phyloP scores from a whole-genome alignment of 2,888 invertebrate species.

The Cylindroiulus punctatus region DNA sequence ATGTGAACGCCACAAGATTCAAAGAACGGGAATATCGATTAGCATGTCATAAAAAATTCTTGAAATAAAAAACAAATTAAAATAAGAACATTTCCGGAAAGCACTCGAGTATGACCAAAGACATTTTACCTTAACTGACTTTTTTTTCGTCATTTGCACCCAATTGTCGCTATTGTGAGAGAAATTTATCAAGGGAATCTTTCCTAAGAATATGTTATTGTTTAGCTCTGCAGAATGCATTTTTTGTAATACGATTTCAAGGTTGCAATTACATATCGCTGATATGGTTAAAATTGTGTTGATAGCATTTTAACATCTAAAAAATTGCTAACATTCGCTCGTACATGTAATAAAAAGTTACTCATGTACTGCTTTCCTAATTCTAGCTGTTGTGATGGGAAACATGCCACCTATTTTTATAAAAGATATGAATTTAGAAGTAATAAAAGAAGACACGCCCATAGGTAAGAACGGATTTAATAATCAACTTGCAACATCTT shows the following conservation, averaged over 20 bases:
- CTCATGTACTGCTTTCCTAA: neutral
- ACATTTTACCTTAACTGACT: neutral
- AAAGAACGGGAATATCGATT: conserved; percentile 24
- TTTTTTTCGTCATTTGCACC: conserved; percentile 10
- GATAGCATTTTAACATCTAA: too few species aligned
- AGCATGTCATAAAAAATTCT: neutral
- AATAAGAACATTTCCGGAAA: neutral
- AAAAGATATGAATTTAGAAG: conserved; percentile 79
- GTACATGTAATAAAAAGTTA: too few species aligned
- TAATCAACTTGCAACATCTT: too few species aligned
- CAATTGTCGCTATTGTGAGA: conserved; percentile 4
- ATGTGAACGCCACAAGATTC: neutral
- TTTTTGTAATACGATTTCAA: too few species aligned
- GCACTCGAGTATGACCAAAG: neutral
- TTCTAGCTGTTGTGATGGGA: conserved; percentile 60
- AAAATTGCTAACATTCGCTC: too few species aligned
- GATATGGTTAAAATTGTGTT: too few species aligned
- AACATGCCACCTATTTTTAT: conserved; percentile 80
- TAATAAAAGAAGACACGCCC: conserved; percentile 80
- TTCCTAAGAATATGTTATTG: too few species aligned
- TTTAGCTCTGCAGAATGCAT: too few species aligned
- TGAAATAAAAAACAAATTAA: conserved; percentile 4
- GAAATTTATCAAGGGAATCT: neutral
- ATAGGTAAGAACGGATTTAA: conserved; percentile 70
- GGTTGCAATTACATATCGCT: too few species aligned